Percentiles rank a stretch among this genome's conserved stretches.
Conservation (phyloP, 2,888 invertebrate genomes). For the Homarus gammarus region DNA sequence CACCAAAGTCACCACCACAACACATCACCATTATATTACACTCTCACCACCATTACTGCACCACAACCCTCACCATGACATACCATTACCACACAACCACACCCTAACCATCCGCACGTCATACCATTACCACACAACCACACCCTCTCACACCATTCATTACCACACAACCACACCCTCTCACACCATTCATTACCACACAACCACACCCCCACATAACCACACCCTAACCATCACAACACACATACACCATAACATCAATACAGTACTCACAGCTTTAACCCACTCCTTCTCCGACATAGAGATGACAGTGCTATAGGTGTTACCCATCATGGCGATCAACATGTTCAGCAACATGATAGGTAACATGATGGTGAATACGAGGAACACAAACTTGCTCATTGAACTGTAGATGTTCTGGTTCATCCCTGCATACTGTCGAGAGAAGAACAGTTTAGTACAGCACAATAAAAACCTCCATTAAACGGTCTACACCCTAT, state of each 20-base stretch:
- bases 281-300: constrained; percentile 99
- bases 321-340: constrained; percentile 99
- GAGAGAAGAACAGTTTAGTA: no score
- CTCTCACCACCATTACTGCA: no score
- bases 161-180: background rate
- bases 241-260: constrained; percentile 42
- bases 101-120: no score
- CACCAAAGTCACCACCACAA: no score
- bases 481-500: no score
- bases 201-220: no score
- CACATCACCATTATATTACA: no score
- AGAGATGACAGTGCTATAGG: constrained; percentile 97
- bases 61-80: no score
- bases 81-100: no score
- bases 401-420: constrained; percentile 94
- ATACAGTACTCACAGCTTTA: constrained; percentile 85
- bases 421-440: constrained; percentile 94
- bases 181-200: no score
- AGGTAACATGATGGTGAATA: constrained; percentile 99
- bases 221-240: no score
- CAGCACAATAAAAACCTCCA: no score
- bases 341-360: constrained; percentile 97
- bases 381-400: constrained; percentile 96
- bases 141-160: background rate
- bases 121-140: background rate